Conservation (phyloP, 2,888 invertebrate genomes). For the Torymus tubicola region DNA sequence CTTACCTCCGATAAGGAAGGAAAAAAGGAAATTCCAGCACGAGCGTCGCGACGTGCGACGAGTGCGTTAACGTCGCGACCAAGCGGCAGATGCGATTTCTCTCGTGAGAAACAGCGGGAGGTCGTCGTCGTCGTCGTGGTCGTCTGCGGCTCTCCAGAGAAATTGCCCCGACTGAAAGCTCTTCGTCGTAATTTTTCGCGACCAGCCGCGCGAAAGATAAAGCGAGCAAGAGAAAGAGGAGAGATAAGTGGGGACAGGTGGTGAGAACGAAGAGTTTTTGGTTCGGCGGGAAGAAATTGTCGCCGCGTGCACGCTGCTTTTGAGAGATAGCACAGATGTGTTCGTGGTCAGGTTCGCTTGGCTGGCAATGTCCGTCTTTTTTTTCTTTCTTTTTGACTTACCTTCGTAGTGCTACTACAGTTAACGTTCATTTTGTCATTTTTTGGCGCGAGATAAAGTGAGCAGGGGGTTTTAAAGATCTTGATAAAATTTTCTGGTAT, state of each 20-base stretch:
- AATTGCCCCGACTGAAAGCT: constrained; percentile 28
- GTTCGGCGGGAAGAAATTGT: not conserved
- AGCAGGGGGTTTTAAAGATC: too few relatives aligned
- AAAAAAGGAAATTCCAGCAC: not conserved
- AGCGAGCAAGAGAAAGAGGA: not conserved
- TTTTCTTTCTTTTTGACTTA: too few relatives aligned
- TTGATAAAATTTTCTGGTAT: too few relatives aligned
- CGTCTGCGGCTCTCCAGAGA: not conserved
- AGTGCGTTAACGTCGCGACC: not conserved
- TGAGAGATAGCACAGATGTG: too few relatives aligned
- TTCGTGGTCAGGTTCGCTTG: too few relatives aligned
- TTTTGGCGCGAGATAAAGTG: too few relatives aligned
- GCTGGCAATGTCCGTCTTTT: too few relatives aligned
- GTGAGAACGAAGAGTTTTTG: not conserved
- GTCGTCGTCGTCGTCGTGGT: not conserved
- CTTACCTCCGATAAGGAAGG: too few relatives aligned
- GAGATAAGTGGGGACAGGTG: constrained; percentile 4
- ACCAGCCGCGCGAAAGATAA: not conserved
- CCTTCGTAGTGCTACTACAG: too few relatives aligned
- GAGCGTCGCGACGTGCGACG: not conserved
- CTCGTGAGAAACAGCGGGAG: too few relatives aligned
- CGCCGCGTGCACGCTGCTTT: too few relatives aligned
- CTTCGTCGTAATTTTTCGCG: constrained; percentile 14
- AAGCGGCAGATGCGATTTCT: constrained; percentile 7
- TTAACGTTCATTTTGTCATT: too few relatives aligned